Base-by-base conservation (phyloP, 2,797 vertebrate genomes). In the Remorina albescens region DNA sequence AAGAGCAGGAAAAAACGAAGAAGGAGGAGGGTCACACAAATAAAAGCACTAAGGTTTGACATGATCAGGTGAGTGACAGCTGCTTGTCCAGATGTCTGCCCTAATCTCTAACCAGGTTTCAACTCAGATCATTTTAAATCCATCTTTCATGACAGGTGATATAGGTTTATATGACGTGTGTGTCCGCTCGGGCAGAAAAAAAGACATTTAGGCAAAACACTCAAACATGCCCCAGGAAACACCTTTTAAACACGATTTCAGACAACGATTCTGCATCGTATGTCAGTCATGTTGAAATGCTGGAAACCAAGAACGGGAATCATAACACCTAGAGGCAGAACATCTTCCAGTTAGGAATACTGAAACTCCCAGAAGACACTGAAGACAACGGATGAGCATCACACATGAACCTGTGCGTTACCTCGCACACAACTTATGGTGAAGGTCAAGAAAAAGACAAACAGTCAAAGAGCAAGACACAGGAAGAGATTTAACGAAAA, bases 31-130 rank as follows among this genome's bases (percentile, higher is more conserved):
- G 15, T 67, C 13, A 51, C 19, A 25, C 50, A 50, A 65, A 56
- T 61, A 30, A 30, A 44, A 21, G 36, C 23, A 30, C 5, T 19
- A 23, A 51, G 15, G 12, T 26, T 34, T 58, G 42, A 50, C 54
- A 51, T 39, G 42, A 50, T 57, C 51, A 63, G 26, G 26, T 57
- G 26, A 68, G 18, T 57, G 54, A 25, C 74, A 46, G 53, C 46
- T 70, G 54, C 54, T 59, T 32, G 54, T 65, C 54, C 51, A 62
- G 34, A 53, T 64, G 67, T 76, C 61, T 58, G 54, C 4, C 39
- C 46, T 58, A 30, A 21, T 37, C 55, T 28, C 34, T 54, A 59
- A 19, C n/a, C 26, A 49, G 23, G 32, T 67, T 32, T 25, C n/a
- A 36, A 66, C 53, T 42, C 46, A 18, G 5, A 36, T 12, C 26